Evolutionary conservation across 1,140 invertebrate genomes (phyloP), one percentile per base, ranked within the genome.

Genomic region (Aphelinus certus): DNA sequence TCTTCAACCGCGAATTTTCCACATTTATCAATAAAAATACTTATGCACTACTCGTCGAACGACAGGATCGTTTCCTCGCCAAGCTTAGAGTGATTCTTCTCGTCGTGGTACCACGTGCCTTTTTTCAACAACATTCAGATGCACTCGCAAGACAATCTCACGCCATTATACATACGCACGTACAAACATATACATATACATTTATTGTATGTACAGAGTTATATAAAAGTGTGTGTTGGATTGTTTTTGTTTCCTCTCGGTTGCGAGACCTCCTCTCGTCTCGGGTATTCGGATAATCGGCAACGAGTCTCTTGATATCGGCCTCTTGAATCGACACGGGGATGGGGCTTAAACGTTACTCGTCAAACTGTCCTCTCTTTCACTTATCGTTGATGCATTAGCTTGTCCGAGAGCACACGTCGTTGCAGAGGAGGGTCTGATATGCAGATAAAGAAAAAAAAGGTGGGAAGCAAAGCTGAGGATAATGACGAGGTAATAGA

Each of bases 171-270:
- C 74, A 67, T 78, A 79, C 73, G 63, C 75, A 80, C 70, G 73
- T 71, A 76, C 65, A 76, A 72, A 78, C 76, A 71, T 79, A 79
- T 75, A 62, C 76, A 80, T 68, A 76, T 71, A 76, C 68, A 75
- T 75, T 75, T 70, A 75, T 75, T 75, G 70, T 75, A 75, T 75
- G 73, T 75, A 75, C 73, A 75, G 73, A 71, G 68, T 71, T 75
- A 75, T 75, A 75, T 75, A 75, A 75, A 75, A 75, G 53, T 75
- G 73, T 60, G 68, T 71, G 60, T 66, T 73, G 63, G 10, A 48
- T 26, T 49, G 49, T 65, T 57, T 65, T 66, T 66, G 6, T 48
- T n/a, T 64, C 47, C 56, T 55, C 26, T 58, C 56, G 47, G 51
- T 72, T 60, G 73, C 26, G 26, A 56, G 55, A 68, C 68, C 68